A percentile compares a stretch with the other conserved stretches of the same genome.
Conservation (phyloP, 2,113 vertebrate genomes). For the Charina bottae region DNA sequence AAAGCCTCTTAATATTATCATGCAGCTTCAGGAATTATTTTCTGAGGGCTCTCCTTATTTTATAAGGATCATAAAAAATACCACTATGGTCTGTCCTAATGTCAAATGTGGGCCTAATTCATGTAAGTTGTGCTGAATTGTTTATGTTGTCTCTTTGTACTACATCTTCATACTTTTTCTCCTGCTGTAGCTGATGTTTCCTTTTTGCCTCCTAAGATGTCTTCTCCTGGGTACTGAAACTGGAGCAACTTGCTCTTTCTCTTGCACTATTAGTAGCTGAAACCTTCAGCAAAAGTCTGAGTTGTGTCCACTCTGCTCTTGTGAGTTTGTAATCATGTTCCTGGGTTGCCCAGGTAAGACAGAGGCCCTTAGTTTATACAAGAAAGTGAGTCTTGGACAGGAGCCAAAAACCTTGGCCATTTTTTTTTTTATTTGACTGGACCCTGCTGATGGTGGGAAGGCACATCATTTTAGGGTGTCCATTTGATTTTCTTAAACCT, state of each 20-base stretch:
- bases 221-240: not conserved
- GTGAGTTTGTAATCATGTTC: not conserved
- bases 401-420: not conserved
- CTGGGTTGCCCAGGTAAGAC: not conserved
- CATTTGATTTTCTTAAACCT: not conserved
- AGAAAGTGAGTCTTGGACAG: not conserved
- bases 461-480: not conserved
- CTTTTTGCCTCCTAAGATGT: not conserved
- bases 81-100: no score
- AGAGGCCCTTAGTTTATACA: not conserved
- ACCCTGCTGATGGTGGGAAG: not conserved
- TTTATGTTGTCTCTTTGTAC: not conserved
- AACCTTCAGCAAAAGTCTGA: not conserved
- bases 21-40: conserved; percentile 20
- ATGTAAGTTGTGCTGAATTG: not conserved
- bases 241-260: not conserved
- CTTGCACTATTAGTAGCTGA: not conserved
- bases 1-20: not conserved
- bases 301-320: not conserved
- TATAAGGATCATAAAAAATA: not conserved
- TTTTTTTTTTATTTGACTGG: not conserved
- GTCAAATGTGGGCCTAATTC: not conserved
- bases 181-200: not conserved
- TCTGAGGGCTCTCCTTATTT: not conserved
- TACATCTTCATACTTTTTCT: not conserved